A percentile compares a stretch with the other conserved stretches of the same genome.
phyloP scores from a whole-genome alignment of 2,888 invertebrate species.

The Mesorhabditis belari region DNA sequence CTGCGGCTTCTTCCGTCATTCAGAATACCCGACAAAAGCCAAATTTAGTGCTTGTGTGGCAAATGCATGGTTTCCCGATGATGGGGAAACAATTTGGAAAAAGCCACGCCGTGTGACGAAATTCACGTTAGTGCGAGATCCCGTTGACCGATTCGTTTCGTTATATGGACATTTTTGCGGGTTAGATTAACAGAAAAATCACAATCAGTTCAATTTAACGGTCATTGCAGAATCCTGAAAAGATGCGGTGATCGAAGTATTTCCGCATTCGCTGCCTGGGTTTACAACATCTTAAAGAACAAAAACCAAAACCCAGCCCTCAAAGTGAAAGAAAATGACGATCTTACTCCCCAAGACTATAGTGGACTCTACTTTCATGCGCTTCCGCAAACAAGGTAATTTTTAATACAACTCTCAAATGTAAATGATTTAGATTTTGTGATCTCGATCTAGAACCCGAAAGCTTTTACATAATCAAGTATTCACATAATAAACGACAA shows the following conservation, averaged over 20 bases:
- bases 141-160: background rate
- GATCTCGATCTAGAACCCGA: background rate
- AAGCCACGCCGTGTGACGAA: background rate
- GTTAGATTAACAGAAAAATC: no score
- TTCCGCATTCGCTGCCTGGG: no score
- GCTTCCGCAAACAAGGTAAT: no score
- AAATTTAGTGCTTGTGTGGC: background rate
- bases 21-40: no score
- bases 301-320: background rate
- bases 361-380: no score
- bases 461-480: background rate
- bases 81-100: background rate
- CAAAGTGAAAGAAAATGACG: no score
- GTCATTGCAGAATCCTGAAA: background rate
- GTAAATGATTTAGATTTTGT: background rate
- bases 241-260: no score
- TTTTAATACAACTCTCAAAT: background rate
- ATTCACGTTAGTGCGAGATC: background rate
- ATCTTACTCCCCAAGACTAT: no score
- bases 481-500: background rate
- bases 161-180: background rate
- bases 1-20: no score
- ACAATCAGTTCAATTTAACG: no score
- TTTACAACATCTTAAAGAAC: background rate
- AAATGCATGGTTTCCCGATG: background rate